Evolutionary conservation across 1,140 invertebrate genomes (phyloP), one percentile per base, ranked within the genome.

Genomic region (Bombus affinis): DNA sequence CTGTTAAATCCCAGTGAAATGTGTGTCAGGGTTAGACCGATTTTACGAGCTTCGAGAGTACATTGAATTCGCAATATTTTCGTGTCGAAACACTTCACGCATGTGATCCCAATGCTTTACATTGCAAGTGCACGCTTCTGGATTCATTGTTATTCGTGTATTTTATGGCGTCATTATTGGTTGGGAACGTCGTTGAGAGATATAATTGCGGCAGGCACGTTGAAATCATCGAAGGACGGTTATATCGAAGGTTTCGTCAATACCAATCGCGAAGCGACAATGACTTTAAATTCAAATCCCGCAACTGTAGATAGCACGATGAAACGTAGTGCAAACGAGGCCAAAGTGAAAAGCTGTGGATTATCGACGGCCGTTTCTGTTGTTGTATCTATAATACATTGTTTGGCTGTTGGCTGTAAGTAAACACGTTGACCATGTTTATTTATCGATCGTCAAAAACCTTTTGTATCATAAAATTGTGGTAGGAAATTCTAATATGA

Each of bases 1-100:
- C 10, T 25, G 35, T 39, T 9, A 8, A 39, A 37, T 35, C 39
- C n/a, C 8, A 8, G 12, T 13, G 10, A n/a, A 57, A 90, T 90
- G 66, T 83, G 76, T 90, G 89, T 90, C 89, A 90, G 59, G 89
- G 89, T 81, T 85, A 88, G 81, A 85, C 62, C 68, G 70, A 83
- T 85, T 88, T 90, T 81, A 90, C 65, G 88, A 90, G 71, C 73
- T 76, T 70, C 72, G 85, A 75, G 76, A 75, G 81, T 73, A 83
- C 44, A 77, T 25, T 73, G 62, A 66, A 73, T 74, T 77, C 42
- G 44, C 37, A 76, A 86, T 81, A 85, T 42, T 86, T 86, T 62
- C 68, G 73, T 86, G 35, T 42, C 47, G 84, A 86, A 76, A 89
- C 53, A 12, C 25, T 65, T 35, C 15, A 22, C 44, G 66, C 39